phyloP scores from a whole-genome alignment of 1,140 invertebrate species.

The Aphelinus atriplicis region DNA sequence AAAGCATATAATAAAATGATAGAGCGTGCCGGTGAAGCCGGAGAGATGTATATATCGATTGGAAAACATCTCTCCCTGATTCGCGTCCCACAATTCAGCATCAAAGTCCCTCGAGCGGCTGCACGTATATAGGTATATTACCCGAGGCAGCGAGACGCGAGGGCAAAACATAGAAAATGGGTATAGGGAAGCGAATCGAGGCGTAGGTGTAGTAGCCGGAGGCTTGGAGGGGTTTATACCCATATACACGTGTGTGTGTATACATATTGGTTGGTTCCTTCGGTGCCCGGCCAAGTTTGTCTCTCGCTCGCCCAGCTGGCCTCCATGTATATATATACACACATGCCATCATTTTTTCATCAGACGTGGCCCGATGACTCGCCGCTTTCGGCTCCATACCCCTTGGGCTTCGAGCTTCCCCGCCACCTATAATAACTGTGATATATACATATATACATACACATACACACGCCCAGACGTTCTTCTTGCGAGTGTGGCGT shows the following conservation, averaged over 20 bases:
- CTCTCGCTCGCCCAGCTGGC: slow-evolving; percentile 22
- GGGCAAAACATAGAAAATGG: not conserved
- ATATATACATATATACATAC: not conserved
- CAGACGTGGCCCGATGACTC: slow-evolving; percentile 49
- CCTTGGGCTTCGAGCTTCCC: slow-evolving; percentile 18
- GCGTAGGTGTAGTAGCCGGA: no score
- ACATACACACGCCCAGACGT: not conserved
- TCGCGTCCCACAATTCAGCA: no score
- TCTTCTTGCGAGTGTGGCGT: slow-evolving; percentile 33
- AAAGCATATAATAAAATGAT: no score
- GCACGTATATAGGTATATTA: no score
- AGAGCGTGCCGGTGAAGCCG: no score
- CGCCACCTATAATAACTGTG: slow-evolving; percentile 15
- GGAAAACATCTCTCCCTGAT: no score
- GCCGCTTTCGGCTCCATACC: slow-evolving; percentile 43
- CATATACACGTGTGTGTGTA: not conserved
- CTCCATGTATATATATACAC: slow-evolving; percentile 1
- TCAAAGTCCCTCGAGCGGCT: no score
- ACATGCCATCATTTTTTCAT: slow-evolving; percentile 53
- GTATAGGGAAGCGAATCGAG: slow-evolving; percentile 22
- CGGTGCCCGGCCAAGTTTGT: slow-evolving; percentile 6
- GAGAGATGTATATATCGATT: no score
- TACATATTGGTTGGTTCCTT: not conserved
- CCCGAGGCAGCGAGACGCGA: not conserved
- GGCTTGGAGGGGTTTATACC: not conserved